A percentile compares a stretch with the other conserved stretches of the same genome.
These are phyloP conservation scores for Chelonus insularis DNA, from an alignment of 1,140 invertebrate genomes.

Conservation along the genomic window DNA sequence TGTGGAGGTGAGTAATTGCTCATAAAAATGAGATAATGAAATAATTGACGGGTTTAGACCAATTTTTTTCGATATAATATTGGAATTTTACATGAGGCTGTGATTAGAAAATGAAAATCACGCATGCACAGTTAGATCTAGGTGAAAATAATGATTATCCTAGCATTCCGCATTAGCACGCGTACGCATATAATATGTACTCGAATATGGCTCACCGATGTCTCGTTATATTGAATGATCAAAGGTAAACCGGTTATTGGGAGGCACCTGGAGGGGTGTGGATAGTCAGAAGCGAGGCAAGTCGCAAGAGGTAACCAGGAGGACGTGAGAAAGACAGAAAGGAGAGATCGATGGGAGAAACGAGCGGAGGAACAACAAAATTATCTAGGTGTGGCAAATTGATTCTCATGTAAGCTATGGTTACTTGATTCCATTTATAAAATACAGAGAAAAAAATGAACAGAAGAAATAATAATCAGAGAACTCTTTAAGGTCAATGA, in stretches of 20 bases:
- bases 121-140: background rate
- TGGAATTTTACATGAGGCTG: too few relatives aligned
- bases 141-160: slow-evolving; percentile 15
- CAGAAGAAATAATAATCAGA: background rate
- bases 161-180: slow-evolving; percentile 11
- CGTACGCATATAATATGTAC: background rate
- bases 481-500: slow-evolving; percentile 2
- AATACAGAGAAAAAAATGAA: background rate
- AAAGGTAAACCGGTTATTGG: slow-evolving; percentile 51
- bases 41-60: too few relatives aligned
- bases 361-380: slow-evolving; percentile 38
- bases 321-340: slow-evolving; percentile 11
- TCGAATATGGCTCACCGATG: slow-evolving; percentile 4
- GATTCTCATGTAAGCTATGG: background rate
- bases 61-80: too few relatives aligned
- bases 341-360: slow-evolving; percentile 23
- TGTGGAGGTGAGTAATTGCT: too few relatives aligned
- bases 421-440: slow-evolving; percentile 2
- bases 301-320: background rate
- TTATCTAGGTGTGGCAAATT: slow-evolving; percentile 45
- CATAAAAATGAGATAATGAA: too few relatives aligned
- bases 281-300: slow-evolving; percentile 1
- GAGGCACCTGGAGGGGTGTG: slow-evolving; percentile 29
- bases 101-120: background rate
- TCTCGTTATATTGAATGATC: slow-evolving; percentile 48